These are phyloP conservation scores for Caerostris darwini DNA, from an alignment of 1,140 invertebrate species.

Conservation along the genomic window DNA sequence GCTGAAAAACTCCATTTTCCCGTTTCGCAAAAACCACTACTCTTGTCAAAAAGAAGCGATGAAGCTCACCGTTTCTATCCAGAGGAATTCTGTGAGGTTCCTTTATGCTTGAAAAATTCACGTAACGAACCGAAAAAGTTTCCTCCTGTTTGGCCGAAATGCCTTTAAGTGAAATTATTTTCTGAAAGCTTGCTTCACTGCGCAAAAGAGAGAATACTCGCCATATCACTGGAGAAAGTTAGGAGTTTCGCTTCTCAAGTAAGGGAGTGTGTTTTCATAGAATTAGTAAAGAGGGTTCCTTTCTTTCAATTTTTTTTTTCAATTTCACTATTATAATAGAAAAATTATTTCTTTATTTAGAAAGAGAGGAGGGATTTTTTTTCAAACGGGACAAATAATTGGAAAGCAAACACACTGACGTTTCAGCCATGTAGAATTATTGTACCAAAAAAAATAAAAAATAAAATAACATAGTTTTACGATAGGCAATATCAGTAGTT, in stretches of 20 bases:
- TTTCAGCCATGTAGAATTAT: too few species aligned
- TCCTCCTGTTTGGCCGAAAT: not conserved
- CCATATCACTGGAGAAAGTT: constrained; percentile 10
- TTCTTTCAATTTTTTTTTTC: not conserved
- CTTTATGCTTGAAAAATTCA: constrained; percentile 34
- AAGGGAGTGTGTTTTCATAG: not conserved
- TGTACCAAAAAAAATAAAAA: too few species aligned
- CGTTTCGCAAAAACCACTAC: not conserved
- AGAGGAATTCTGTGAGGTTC: not conserved
- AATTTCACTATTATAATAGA: not conserved
- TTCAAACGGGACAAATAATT: not conserved
- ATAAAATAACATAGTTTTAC: too few species aligned
- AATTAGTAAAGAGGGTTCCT: not conserved
- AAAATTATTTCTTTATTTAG: not conserved
- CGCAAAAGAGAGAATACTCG: not conserved
- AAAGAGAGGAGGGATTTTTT: not conserved
- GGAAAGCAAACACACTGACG: not conserved
- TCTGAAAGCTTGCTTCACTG: constrained; percentile 34
- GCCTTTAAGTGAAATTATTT: constrained; percentile 41
- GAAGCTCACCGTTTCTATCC: not conserved
- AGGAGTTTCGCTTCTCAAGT: constrained; percentile 1
- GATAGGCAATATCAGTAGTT: too few species aligned
- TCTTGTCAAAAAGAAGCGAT: not conserved
- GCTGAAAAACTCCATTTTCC: not conserved
- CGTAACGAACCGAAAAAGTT: constrained; percentile 60